These are phyloP conservation scores for Lutjanus erythropterus DNA, from an alignment of 2,113 vertebrate species.

Conservation along the genomic window DNA sequence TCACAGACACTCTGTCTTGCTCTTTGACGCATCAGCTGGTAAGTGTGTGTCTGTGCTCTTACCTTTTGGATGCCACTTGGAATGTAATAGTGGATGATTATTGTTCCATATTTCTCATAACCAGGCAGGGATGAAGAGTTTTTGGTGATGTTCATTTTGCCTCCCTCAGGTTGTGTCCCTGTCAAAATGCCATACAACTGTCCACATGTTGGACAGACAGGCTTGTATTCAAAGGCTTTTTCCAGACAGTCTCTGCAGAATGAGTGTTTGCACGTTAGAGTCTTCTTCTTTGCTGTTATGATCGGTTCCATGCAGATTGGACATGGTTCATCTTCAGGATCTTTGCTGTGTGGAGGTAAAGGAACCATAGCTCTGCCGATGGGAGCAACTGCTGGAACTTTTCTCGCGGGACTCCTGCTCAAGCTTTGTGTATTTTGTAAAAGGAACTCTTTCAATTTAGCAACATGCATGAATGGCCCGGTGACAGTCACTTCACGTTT, in stretches of 20 bases:
- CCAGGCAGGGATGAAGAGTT: slow-evolving; percentile 62
- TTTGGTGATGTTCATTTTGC: slow-evolving; percentile 51
- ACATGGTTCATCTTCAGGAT: slow-evolving; percentile 66
- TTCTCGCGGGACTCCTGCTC: not conserved
- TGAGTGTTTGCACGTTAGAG: slow-evolving; percentile 78
- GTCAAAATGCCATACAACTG: slow-evolving; percentile 74
- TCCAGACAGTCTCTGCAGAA: slow-evolving; percentile 81
- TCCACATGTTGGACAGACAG: slow-evolving; percentile 83
- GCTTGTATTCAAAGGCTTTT: slow-evolving; percentile 78
- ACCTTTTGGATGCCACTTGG: slow-evolving; percentile 81
- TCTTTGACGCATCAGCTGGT: too few species aligned
- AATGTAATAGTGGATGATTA: slow-evolving; percentile 78
- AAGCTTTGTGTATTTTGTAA: not conserved
- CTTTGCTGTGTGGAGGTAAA: not conserved
- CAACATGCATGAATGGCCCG: slow-evolving; percentile 64
- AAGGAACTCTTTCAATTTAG: slow-evolving; percentile 50
- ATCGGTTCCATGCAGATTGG: slow-evolving; percentile 83
- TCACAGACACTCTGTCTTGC: too few species aligned
- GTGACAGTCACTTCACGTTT: slow-evolving; percentile 6
- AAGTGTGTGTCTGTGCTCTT: slow-evolving; percentile 16
- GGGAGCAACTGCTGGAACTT: not conserved
- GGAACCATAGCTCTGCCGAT: not conserved
- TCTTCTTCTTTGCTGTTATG: slow-evolving; percentile 35
- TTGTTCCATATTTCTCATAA: slow-evolving; percentile 70
- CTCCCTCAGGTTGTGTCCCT: slow-evolving; percentile 80